phyloP scores from a whole-genome alignment of 2,113 vertebrate genomes.

The Corythaeola cristata region DNA sequence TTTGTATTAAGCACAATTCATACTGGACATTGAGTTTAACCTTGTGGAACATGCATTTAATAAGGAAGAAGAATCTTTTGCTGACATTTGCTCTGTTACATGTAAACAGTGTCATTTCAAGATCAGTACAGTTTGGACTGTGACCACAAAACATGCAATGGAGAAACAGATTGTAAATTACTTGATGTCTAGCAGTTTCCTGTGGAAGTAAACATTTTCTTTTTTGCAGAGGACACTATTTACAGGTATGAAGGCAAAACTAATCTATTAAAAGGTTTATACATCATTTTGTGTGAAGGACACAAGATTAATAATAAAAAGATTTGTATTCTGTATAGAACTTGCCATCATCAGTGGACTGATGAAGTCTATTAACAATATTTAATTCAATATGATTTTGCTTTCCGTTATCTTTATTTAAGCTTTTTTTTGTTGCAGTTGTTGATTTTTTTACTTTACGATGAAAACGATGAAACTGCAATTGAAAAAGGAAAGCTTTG shows the following conservation, averaged over 20 bases:
- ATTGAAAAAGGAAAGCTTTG: neutral
- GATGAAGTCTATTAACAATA: neutral
- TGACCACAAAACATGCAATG: neutral
- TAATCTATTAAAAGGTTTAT: neutral
- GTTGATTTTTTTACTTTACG: neutral
- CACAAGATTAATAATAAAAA: neutral
- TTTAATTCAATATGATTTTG: neutral
- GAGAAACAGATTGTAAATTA: neutral
- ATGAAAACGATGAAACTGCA: neutral
- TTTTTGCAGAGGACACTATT: neutral
- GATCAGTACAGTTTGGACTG: neutral
- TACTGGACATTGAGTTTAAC: neutral
- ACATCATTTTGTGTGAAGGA: neutral
- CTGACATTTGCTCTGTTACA: neutral
- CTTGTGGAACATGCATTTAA: neutral
- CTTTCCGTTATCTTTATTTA: neutral
- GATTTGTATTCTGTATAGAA: neutral
- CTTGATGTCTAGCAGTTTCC: neutral
- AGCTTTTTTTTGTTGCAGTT: neutral
- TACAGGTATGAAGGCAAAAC: neutral
- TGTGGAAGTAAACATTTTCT: neutral
- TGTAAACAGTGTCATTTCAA: neutral
- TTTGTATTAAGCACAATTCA: neutral
- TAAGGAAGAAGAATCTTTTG: neutral
- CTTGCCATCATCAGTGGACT: neutral